Evolutionary conservation across 2,113 vertebrate genomes (phyloP).

Genomic region (Apodemus speciosus): DNA sequence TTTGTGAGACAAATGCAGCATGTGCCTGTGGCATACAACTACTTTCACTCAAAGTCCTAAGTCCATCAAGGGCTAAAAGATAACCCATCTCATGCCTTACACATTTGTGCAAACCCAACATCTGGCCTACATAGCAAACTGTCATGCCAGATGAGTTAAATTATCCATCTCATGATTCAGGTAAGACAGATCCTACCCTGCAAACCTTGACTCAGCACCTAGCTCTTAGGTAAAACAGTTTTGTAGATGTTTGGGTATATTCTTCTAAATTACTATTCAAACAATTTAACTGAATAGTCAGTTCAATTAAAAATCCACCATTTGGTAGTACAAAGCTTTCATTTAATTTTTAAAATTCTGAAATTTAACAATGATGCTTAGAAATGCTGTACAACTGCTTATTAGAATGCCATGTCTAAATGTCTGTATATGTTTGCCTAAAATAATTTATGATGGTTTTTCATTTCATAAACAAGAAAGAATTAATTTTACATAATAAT

Average conservation of each 20-base stretch:
- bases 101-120: not conserved
- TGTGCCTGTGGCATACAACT: not conserved
- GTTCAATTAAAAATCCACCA: conserved; percentile 54
- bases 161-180: not conserved
- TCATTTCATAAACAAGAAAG: conserved; percentile 44
- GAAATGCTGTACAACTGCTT: conserved; percentile 24
- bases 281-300: conserved; percentile 18
- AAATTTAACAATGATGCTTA: conserved; percentile 56
- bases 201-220: conserved; percentile 12
- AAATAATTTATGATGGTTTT: conserved; percentile 30
- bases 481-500: conserved; percentile 37
- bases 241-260: not conserved
- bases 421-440: conserved; percentile 13
- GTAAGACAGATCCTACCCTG: not conserved
- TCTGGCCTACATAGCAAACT: not conserved
- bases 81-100: not conserved
- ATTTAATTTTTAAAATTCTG: conserved; percentile 46
- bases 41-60: conserved; percentile 31
- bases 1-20: not conserved
- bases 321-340: conserved; percentile 29
- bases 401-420: conserved; percentile 10
- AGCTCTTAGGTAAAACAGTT: conserved; percentile 41
- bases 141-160: not conserved
- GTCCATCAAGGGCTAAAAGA: not conserved
- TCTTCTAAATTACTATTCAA: conserved; percentile 21